A percentile compares a stretch with the other conserved stretches of the same genome.
phyloP scores from a whole-genome alignment of 2,888 invertebrate genomes.

The Theodoxus fluviatilis region DNA sequence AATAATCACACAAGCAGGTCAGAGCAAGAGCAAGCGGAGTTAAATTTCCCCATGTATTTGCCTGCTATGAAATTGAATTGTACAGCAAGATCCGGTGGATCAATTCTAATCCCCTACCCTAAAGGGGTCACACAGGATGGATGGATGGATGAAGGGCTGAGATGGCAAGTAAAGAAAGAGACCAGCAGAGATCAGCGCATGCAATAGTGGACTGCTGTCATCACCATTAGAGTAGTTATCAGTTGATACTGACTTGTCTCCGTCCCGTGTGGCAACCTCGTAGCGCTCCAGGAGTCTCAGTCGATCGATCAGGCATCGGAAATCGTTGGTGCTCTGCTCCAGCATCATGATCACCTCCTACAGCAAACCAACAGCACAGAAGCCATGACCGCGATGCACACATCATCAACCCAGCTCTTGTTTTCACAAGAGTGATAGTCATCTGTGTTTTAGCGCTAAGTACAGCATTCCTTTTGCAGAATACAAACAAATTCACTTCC shows the following conservation, averaged over 20 bases:
- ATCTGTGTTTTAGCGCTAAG: no score
- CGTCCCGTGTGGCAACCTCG: slow-evolving; percentile 77
- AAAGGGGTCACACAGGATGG: neutral
- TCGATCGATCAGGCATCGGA: slow-evolving; percentile 91
- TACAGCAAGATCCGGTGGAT: neutral
- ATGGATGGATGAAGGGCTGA: no score
- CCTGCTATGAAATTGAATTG: no score
- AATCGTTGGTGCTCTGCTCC: slow-evolving; percentile 92
- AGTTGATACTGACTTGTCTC: slow-evolving; percentile 68
- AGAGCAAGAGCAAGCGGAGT: no score
- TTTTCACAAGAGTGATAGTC: no score
- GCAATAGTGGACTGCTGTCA: neutral
- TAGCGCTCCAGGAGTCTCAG: slow-evolving; percentile 92
- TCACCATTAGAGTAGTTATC: neutral
- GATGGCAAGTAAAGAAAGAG: no score
- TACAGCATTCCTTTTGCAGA: no score
- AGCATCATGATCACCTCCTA: slow-evolving; percentile 94
- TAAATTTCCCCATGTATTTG: no score
- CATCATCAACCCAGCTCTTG: no score
- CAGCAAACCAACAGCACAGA: slow-evolving; percentile 29
- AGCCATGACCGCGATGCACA: no score
- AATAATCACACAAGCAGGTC: no score
- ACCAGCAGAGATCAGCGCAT: neutral
- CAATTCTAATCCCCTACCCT: neutral
- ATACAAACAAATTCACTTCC: no score